Percentiles rank a stretch among this genome's conserved stretches.
These are phyloP conservation scores for Etheostoma perlongum DNA, from an alignment of 2,797 vertebrate species.

Conservation along the genomic window DNA sequence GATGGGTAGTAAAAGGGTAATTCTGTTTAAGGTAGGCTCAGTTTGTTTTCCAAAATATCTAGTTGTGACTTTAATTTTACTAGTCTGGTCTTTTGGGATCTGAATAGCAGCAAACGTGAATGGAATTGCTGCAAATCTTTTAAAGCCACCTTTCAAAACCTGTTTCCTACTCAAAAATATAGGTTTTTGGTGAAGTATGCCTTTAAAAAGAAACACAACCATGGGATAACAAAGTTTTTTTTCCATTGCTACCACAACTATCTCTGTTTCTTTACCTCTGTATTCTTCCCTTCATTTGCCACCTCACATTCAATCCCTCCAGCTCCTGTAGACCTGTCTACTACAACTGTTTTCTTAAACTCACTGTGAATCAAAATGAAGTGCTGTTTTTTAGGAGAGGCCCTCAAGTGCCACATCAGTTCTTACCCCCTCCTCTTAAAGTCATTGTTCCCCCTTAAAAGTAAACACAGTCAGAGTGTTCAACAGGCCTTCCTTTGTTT, in stretches of 20 bases:
- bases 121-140: background rate
- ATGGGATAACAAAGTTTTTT: background rate
- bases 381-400: constrained; percentile 49
- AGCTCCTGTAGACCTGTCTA: constrained; percentile 20
- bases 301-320: constrained; percentile 30
- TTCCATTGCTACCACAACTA: background rate
- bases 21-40: background rate
- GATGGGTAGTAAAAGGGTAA: background rate
- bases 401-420: constrained; percentile 72
- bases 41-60: background rate
- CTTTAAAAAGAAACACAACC: background rate
- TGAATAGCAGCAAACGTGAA: background rate
- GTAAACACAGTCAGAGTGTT: constrained; percentile 72
- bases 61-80: background rate
- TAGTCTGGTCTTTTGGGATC: background rate
- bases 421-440: constrained; percentile 65
- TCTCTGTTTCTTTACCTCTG: constrained; percentile 30
- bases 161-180: background rate
- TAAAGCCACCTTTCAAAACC: background rate
- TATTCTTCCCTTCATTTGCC: constrained; percentile 21
- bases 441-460: constrained; percentile 76
- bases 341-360: constrained; percentile 69
- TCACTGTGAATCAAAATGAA: constrained; percentile 68
- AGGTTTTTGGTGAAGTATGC: background rate
- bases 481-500: constrained; percentile 76